Evolutionary conservation across 2,888 invertebrate species (phyloP), one percentile per base, ranked within the genome.

Genomic region (Melieria omissa): DNA sequence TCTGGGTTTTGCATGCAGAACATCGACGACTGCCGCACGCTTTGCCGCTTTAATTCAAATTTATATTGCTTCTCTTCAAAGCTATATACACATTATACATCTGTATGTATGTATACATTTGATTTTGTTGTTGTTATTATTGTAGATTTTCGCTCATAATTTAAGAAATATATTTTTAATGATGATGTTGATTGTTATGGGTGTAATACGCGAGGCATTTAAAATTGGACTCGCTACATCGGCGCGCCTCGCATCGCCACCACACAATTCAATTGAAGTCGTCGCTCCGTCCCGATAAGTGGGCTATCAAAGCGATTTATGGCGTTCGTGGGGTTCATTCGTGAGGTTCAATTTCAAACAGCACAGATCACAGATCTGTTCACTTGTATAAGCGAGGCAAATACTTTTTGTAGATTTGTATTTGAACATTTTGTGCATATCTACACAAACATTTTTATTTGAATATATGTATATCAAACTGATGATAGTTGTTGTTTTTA

Each of bases 111-210:
- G 8, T 8, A n/a, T 57, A 3, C 8, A 29, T 41, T 58, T 41
- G 7, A 6, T 58, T 29, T 58, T 60, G 60, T 9, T 60, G 60
- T 9, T 41, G 60, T 60, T 60, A 42, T n/a, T 41, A 10, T 60
- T 60, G 60, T 10, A 5, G 1, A 16, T 60, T 29, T 14, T n/a
- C 14, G 52, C 52, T 52, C 12, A 52, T 52, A 52, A 52, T 52
- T 52, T 52, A 52, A 52, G 14, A 72, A 73, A 74, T 71, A 70
- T 72, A 68, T 74, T 75, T 76, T 77, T 77, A 73, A 76, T 75
- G 75, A 70, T 73, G 66, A 73, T 72, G 74, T 67, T 74, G 75
- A 75, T 77, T 78, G 73, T 73, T 78, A 76, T 80, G 78, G 76
- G 64, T 73, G 74, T 45, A 73, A 72, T 64, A 74, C 72, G 67